Conservation (phyloP, 2,797 vertebrate genomes). For the Agapornis canus region DNA sequence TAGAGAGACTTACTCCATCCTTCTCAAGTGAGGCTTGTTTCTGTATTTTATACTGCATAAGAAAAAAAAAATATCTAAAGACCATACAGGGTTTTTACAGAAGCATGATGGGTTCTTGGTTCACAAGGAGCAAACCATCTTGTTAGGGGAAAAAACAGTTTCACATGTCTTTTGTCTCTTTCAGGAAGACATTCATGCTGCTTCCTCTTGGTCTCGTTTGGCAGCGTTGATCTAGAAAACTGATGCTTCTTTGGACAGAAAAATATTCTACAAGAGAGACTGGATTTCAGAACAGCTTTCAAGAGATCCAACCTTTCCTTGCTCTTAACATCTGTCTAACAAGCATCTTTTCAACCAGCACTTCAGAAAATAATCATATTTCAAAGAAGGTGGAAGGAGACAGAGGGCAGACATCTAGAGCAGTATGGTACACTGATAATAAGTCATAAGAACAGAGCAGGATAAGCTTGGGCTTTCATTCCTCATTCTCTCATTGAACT, state of each 20-base stretch:
- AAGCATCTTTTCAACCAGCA: neutral
- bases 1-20: neutral
- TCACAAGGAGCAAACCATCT: neutral
- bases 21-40: neutral
- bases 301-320: neutral
- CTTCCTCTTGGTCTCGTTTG: rapidly evolving
- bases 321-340: neutral
- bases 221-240: neutral
- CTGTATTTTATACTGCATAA: neutral
- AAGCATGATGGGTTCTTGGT: neutral
- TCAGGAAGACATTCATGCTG: neutral
- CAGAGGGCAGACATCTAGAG: neutral
- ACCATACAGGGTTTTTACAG: neutral
- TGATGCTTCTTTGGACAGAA: neutral
- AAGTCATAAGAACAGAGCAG: neutral
- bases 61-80: neutral
- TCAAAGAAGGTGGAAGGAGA: neutral
- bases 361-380: neutral
- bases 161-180: neutral
- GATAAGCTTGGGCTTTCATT: neutral
- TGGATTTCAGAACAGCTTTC: neutral
- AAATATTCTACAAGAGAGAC: neutral
- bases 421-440: neutral
- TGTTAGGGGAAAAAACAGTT: neutral
- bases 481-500: neutral